Percentiles rank a stretch among this genome's conserved stretches.
Conservation (phyloP, 2,797 vertebrate species). For the Scyliorhinus canicula region DNA sequence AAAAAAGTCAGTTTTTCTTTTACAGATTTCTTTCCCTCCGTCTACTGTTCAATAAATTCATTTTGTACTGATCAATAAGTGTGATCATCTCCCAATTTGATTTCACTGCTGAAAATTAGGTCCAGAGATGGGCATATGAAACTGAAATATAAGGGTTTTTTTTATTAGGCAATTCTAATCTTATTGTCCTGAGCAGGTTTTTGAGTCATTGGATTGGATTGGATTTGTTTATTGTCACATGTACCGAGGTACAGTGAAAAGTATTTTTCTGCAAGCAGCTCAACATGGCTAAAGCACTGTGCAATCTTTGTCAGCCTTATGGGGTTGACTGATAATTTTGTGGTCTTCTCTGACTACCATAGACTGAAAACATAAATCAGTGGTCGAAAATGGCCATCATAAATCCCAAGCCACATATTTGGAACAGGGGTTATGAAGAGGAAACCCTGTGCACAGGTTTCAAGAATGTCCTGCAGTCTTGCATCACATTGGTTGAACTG, state of each 20-base stretch:
- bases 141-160: not conserved
- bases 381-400: not conserved
- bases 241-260: too few relatives aligned
- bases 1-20: too few relatives aligned
- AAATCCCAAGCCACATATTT: too few relatives aligned
- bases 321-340: not conserved
- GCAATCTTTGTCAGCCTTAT: not conserved
- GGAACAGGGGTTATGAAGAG: too few relatives aligned
- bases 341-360: not conserved
- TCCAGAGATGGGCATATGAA: not conserved
- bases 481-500: too few relatives aligned
- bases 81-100: not conserved
- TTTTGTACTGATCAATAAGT: not conserved
- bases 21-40: not conserved
- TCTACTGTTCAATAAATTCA: not conserved
- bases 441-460: too few relatives aligned
- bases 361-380: not conserved
- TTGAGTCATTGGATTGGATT: too few relatives aligned
- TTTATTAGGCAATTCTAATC: not conserved
- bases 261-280: too few relatives aligned
- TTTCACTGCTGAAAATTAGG: not conserved
- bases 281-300: not conserved
- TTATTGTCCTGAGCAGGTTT: not conserved
- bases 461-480: too few relatives aligned
- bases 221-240: too few relatives aligned